Base-by-base conservation (phyloP, 1,140 invertebrate genomes). In the Procambarus clarkii region DNA sequence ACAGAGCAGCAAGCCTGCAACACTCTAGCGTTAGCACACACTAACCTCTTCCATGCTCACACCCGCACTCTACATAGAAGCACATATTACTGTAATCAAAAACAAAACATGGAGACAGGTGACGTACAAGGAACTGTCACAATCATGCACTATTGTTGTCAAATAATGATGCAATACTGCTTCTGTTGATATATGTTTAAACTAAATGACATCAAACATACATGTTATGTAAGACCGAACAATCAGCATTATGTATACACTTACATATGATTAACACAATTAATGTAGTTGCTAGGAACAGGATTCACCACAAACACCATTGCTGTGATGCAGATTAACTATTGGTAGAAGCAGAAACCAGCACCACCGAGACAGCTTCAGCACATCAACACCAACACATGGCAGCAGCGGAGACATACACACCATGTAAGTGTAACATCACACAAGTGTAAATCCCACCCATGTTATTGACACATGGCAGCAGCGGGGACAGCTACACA, bases 1-100 rank as follows among this genome's bases (percentile, higher is more conserved):
- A 85, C 90, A 91, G 44, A 91, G 69, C 60, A 91, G 54, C 48
- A 86, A 60, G 7, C 90, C 90, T 91, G 90, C 13, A 91, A 91
- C n/a, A 79, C 76, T 64, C 15, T 7, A 54, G 8, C 24, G 74
- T 87, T 58, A 87, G 76, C 45, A 86, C 50, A 8, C 69, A 34
- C 24, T n/a, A 21, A 74, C 69, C 64, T 34, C 24, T 8, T 2
- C 69, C 24, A 74, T 4, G 5, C 18, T 24, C 69, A 71, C 21
- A 21, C 69, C 3, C 24, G 0, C 21, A 74, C 2, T 34, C n/a
- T 34, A 74, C 69, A 74, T 11, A 9, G n/a, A 18, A 64, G 18
- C 11, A 64, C 60, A 64, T 18, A 64, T 64, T 64, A 21, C 18
- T 64, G 13, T 64, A 64, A 58, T 13, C 13, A 69, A 69, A 34